Conservation (phyloP, 2,888 invertebrate genomes). For the Limnephilus rhombicus region DNA sequence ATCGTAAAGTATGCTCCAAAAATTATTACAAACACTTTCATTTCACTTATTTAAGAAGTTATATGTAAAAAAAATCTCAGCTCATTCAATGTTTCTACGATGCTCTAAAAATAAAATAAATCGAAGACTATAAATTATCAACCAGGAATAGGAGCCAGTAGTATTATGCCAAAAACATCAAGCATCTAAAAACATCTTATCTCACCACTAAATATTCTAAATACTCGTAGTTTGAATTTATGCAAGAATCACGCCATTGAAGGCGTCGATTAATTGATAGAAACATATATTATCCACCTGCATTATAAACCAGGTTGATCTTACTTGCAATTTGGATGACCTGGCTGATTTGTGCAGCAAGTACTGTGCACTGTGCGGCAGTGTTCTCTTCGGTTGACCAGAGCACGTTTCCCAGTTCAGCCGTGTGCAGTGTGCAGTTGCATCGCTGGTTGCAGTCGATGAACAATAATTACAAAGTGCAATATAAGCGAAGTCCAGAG, state of each 20-base stretch:
- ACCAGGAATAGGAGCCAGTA: too few species aligned
- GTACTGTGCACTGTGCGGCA: background rate
- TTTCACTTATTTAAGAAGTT: too few species aligned
- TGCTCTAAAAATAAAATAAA: too few species aligned
- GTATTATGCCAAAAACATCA: background rate
- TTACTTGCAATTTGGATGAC: slow-evolving; percentile 37
- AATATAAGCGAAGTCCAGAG: slow-evolving; percentile 43
- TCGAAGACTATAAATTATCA: too few species aligned
- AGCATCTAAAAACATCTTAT: background rate
- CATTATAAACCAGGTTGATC: slow-evolving; percentile 5
- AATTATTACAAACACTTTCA: too few species aligned
- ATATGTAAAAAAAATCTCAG: too few species aligned
- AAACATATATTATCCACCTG: background rate
- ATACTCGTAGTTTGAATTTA: background rate
- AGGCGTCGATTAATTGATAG: background rate
- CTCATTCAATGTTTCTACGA: too few species aligned
- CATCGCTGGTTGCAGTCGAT: slow-evolving; percentile 4
- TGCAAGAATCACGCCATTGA: background rate
- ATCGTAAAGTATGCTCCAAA: too few species aligned
- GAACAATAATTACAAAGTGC: slow-evolving; percentile 53
- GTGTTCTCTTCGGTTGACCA: slow-evolving; percentile 10
- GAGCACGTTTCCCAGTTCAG: background rate
- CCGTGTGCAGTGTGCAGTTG: background rate
- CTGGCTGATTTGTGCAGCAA: slow-evolving; percentile 22
- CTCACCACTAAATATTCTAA: background rate